Base-by-base conservation (phyloP, 2,113 vertebrate genomes). In the Poecilia latipinna region DNA sequence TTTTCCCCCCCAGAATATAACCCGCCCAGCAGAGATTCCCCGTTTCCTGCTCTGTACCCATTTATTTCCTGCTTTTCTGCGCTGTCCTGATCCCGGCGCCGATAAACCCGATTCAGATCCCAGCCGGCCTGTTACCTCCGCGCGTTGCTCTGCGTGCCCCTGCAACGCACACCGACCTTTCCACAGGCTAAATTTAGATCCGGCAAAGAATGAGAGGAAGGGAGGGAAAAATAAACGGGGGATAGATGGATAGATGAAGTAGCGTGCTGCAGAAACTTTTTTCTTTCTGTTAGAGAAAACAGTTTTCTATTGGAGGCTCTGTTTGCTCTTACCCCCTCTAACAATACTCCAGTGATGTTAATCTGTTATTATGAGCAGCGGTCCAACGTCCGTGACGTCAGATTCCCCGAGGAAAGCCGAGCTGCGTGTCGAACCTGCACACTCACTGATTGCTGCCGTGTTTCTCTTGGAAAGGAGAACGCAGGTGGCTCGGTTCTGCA, bases 181-280 rank as follows among this genome's bases (percentile, higher is more conserved):
- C 85, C 87, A 83, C 54, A 0, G 28, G 75, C 92, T 94, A 95
- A 93, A 95, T 91, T 91, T 94, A 94, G 92, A 84, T 24, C 69
- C 32, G 12, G 37, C 42, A 80, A 94, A 94, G 93, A 95, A 94
- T 94, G 78, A 90, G 86, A 94, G 94, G 93, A 94, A 94, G 93
- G 92, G 93, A 93, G 92, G 89, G 90, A 82, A 88, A 92, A 88
- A 87, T 79, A 84, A 89, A 82, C 32, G 44, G 72, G 79, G 74
- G 80, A 80, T 82, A 75, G 78, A 82, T 83, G 79, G 86, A 84
- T 87, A 75, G 87, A 87, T 86, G 65, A 84, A 90, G 83, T 68
- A 57, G 60, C 70, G 35, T 75, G 80, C 80, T 77, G 82, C 83
- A 86, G 77, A 83, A 90, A 83, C 54, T 68, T 57, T n/a, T 48